Evolutionary conservation across 2,888 invertebrate genomes (phyloP), one percentile per base, ranked within the genome.

Genomic region (Agrochola lota): DNA sequence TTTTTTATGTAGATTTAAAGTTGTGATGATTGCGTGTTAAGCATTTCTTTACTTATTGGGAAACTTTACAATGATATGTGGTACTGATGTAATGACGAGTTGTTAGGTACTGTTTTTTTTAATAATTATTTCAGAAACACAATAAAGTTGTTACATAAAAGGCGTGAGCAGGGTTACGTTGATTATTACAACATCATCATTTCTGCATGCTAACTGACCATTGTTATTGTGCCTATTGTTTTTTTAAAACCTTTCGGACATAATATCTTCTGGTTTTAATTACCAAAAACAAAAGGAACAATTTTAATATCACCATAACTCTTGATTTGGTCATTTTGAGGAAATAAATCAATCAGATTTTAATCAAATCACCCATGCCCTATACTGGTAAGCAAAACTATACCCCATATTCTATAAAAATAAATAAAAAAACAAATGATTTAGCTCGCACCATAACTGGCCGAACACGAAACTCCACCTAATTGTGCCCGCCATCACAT

Each of bases 401-500:
- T 12, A 0, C 17, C 17, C 1, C 11, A 52, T 6, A 26, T 23
- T 26, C 5, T 9, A 2, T 1, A 20, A 20, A 15, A 26, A 9
- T 0, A 55, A 20, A 30, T 4, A 30, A 17, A 5, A n/a, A 57
- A 59, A 46, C 5, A 9, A 55, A 66, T 2, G 17, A 5, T 23
- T 8, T 23, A 30, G 0, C 15, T 0, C 78, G 90, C 93, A 92
- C 91, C 62, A 0, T 83, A 46, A 66, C 71, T 20, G 0, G 72
- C 49, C 90, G 92, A 67, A 74, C 73, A 77, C 1, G 1, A 23
- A 62, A 72, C 78, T 79, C 69, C 63, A 74, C 84, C 89, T 94
- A 93, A 94, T 94, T 93, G 95, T 93, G 93, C 90, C 91, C 86
- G 91, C 91, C 90, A 92, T 93, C 91, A 90, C 91, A 89, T 90